Evolutionary conservation across 2,888 invertebrate genomes (phyloP), one percentile per base, ranked within the genome.

Genomic region (Omphaloscelis lunosa): DNA sequence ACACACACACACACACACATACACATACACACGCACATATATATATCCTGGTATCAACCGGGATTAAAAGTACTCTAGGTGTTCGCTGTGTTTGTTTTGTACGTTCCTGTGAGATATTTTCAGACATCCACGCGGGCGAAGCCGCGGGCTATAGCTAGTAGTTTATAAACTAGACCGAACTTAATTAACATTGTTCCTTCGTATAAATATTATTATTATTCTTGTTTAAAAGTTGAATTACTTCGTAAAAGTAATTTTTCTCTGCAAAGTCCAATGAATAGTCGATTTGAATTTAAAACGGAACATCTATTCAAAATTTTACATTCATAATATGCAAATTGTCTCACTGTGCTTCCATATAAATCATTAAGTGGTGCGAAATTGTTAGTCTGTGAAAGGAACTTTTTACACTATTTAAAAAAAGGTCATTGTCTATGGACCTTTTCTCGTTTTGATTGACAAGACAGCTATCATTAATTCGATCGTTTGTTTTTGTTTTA

Each of bases 231-330:
- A 72, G 41, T 77, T 66, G 29, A 75, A 62, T 66, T 67, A 58
- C 53, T 62, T 62, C 20, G 2, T n/a, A 29, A n/a, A 75, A 75
- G 48, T 72, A 62, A 12, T 62, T 62, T 80, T 86, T 68, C 17
- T 56, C 29, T 12, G 39, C 20, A 20, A 84, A 79, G 73, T 84
- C 48, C 67, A 75, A 79, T 69, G 66, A 78, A 77, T 15, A 85
- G 73, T 77, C 76, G 75, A 88, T 88, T 90, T 86, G 75, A 86
- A 86, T 87, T 83, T 71, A 70, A 83, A 89, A 71, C 66, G 23
- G 69, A 20, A 82, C 76, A 84, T 84, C 29, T 83, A 86, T 87
- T 84, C 83, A 87, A 86, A 89, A 86, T 78, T 61, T 79, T 72
- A 82, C 81, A 85, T 85, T 83, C 86, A 85, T 83, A 8, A 1